Conservation (phyloP, 2,113 vertebrate genomes). For the Cheirogaleus medius region DNA sequence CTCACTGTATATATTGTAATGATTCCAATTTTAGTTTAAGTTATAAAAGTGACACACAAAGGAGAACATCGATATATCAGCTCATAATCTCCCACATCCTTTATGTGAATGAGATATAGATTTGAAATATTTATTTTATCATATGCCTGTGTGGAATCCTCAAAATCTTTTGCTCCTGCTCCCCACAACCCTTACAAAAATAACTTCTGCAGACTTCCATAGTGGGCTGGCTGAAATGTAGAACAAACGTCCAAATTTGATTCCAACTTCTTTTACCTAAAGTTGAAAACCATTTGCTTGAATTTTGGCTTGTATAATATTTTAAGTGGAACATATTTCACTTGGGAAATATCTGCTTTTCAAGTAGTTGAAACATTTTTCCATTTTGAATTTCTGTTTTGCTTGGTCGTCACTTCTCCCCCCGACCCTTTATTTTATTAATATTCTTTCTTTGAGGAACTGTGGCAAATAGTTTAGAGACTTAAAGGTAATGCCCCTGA, state of each 20-base stretch:
- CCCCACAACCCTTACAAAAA: background rate
- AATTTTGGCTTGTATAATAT: conserved; percentile 46
- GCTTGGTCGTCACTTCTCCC: background rate
- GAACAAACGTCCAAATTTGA: background rate
- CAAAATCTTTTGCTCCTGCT: background rate
- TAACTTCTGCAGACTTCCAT: background rate
- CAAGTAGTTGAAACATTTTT: conserved; percentile 55
- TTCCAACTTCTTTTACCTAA: conserved; percentile 53
- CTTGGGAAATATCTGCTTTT: conserved; percentile 63
- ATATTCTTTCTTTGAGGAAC: conserved; percentile 31
- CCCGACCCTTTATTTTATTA: background rate
- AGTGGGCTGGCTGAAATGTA: conserved; percentile 19
- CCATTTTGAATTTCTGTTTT: conserved; percentile 60
- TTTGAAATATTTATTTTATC: conserved; percentile 1
- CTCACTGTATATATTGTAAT: background rate
- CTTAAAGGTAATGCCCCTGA: background rate
- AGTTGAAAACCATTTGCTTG: conserved; percentile 50
- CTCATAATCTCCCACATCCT: background rate
- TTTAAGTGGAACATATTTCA: conserved; percentile 52
- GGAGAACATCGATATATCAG: background rate
- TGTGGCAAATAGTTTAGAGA: conserved; percentile 39
- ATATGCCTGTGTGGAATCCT: background rate
- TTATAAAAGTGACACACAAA: background rate
- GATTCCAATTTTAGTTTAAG: background rate
- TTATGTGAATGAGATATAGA: background rate